These are phyloP conservation scores for Drosophila subpulchrella DNA, from an alignment of 1,140 invertebrate species.

Conservation along the genomic window DNA sequence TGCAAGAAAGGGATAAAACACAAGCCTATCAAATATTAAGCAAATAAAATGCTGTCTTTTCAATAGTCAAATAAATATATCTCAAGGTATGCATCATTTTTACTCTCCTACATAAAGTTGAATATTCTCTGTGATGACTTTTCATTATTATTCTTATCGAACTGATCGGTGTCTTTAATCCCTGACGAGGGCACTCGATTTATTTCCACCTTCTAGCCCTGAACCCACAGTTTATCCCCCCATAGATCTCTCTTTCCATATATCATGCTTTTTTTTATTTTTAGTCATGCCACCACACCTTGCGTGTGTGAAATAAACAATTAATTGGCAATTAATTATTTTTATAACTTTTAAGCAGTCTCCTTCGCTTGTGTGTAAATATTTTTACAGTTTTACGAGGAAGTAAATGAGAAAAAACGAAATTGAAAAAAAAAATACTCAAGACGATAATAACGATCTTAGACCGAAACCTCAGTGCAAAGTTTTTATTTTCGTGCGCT, in stretches of 20 bases:
- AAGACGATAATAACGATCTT: constrained; percentile 23
- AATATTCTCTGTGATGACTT: not conserved
- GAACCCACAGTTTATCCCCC: constrained; percentile 9
- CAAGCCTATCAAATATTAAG: not conserved
- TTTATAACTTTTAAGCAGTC: constrained; percentile 35
- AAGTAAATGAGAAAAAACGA: constrained; percentile 12
- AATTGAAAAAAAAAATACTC: not conserved
- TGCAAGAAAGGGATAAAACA: not conserved
- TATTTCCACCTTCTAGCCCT: constrained; percentile 3
- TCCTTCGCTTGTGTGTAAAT: constrained; percentile 24
- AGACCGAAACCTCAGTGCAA: constrained; percentile 9
- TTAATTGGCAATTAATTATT: constrained; percentile 66
- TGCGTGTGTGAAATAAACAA: constrained; percentile 29
- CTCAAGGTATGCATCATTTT: too few species aligned
- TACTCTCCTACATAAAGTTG: not conserved
- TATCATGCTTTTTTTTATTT: not conserved
- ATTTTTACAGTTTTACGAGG: constrained; percentile 27
- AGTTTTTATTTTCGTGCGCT: constrained; percentile 1
- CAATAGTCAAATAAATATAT: too few species aligned
- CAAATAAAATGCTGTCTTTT: too few species aligned
- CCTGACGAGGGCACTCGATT: constrained; percentile 9
- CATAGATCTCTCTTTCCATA: constrained; percentile 6
- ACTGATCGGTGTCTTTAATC: constrained; percentile 5
- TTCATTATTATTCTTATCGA: not conserved
- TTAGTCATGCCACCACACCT: constrained; percentile 10